A percentile compares a stretch with the other conserved stretches of the same genome.
phyloP scores from a whole-genome alignment of 1,140 invertebrate genomes.

The Nasonia giraulti region DNA sequence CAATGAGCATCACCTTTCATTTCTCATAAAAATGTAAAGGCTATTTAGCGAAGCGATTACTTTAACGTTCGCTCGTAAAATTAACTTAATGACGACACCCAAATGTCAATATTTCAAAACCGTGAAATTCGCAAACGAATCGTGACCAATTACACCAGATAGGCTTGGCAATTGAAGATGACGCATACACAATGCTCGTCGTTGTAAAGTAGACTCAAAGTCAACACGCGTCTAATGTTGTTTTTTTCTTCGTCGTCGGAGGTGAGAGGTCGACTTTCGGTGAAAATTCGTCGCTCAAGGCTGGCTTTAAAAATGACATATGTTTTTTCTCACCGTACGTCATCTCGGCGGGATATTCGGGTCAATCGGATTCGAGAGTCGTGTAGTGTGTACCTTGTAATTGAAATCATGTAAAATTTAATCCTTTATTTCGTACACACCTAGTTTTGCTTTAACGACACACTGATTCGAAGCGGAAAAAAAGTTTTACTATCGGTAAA shows the following conservation, averaged over 20 bases:
- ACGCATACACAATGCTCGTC: not conserved
- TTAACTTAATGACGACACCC: not conserved
- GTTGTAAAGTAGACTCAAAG: not conserved
- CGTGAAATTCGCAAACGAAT: not conserved
- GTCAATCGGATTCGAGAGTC: not conserved
- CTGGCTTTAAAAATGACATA: not conserved
- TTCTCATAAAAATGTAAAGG: no score
- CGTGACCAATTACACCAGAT: not conserved
- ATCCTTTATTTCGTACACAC: no score
- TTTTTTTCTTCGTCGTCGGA: not conserved
- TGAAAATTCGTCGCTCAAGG: not conserved
- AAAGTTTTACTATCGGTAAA: no score
- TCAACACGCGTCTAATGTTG: not conserved
- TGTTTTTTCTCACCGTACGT: not conserved
- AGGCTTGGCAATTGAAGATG: conserved; percentile 1
- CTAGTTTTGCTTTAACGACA: no score
- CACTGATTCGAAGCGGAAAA: no score
- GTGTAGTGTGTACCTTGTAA: not conserved
- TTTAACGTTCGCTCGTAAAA: no score
- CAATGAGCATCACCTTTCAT: no score
- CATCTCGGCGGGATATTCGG: not conserved
- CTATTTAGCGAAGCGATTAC: no score
- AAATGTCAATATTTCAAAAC: not conserved
- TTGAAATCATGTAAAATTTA: no score
- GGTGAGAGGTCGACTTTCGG: conserved; percentile 14